Conservation (phyloP, 2,888 invertebrate species). For the Caenorhabditis uteleia region DNA sequence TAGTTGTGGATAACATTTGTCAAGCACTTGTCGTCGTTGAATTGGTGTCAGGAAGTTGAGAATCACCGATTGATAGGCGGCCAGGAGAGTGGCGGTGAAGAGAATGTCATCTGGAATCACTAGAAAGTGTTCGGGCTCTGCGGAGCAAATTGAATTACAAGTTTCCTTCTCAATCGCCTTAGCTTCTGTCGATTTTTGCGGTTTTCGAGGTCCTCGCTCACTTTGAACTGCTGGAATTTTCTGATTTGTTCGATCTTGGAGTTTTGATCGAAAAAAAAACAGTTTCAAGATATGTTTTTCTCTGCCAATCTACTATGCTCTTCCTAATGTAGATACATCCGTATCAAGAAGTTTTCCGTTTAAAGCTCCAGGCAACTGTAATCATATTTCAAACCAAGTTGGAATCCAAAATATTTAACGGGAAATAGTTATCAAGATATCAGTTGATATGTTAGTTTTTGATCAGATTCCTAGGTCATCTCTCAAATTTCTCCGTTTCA, state of each 20-base stretch:
- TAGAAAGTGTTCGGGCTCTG: neutral
- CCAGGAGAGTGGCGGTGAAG: slow-evolving; percentile 18
- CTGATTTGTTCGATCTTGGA: neutral
- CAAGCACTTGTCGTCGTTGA: slow-evolving; percentile 13
- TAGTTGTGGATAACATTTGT: slow-evolving; percentile 12
- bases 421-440: too few relatives aligned
- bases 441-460: too few relatives aligned
- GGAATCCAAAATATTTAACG: too few relatives aligned
- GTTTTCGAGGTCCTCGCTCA: slow-evolving; percentile 78
- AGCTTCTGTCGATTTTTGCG: neutral
- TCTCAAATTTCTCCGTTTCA: too few relatives aligned
- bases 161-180: neutral
- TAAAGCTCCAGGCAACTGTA: too few relatives aligned
- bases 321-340: too few relatives aligned
- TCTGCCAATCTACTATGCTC: too few relatives aligned
- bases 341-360: too few relatives aligned
- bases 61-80: slow-evolving; percentile 19
- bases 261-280: too few relatives aligned
- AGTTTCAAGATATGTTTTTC: too few relatives aligned
- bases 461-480: too few relatives aligned
- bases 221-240: slow-evolving; percentile 79
- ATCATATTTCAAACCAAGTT: too few relatives aligned
- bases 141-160: neutral
- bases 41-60: slow-evolving; percentile 24
- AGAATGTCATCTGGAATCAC: slow-evolving; percentile 32